Evolutionary conservation across 1,140 invertebrate species (phyloP).

Genomic region (Copidosoma floridanum): DNA sequence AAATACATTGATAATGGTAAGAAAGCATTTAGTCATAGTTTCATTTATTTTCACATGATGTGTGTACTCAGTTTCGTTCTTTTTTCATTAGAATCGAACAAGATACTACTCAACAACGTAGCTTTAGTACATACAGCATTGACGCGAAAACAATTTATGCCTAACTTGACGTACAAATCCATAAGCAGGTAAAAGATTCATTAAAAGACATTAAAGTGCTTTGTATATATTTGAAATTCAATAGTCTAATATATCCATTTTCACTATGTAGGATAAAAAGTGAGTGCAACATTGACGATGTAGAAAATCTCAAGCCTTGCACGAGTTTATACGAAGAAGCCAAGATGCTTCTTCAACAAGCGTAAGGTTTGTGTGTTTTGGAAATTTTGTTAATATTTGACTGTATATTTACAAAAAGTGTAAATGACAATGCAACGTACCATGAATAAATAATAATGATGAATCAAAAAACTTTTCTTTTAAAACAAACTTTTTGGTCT

Average conservation of each 20-base stretch:
- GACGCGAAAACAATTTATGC: constrained; percentile 38
- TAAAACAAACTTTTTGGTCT: too few relatives aligned
- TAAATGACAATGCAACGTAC: too few relatives aligned
- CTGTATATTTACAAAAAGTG: too few relatives aligned
- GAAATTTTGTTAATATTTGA: constrained; percentile 9
- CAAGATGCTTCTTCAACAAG: constrained; percentile 47
- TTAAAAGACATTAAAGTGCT: constrained; percentile 42
- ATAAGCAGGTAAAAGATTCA: constrained; percentile 41
- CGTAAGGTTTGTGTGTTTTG: constrained; percentile 25
- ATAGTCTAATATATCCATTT: constrained; percentile 6
- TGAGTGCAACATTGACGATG: constrained; percentile 36
- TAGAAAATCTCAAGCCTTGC: constrained; percentile 45
- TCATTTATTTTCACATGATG: not conserved
- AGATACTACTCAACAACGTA: constrained; percentile 44
- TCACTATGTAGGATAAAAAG: constrained; percentile 35
- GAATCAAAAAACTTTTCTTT: too few relatives aligned
- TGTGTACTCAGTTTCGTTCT: not conserved
- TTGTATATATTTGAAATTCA: constrained; percentile 17
- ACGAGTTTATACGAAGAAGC: constrained; percentile 50
- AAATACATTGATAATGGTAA: constrained; percentile 56
- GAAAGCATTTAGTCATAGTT: too few relatives aligned
- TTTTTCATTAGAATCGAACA: constrained; percentile 27
- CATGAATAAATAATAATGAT: too few relatives aligned
- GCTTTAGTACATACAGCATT: constrained; percentile 49
- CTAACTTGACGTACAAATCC: constrained; percentile 35